Evolutionary conservation across 2,797 vertebrate genomes (phyloP).

Genomic region (Poeciliopsis presidionis): DNA sequence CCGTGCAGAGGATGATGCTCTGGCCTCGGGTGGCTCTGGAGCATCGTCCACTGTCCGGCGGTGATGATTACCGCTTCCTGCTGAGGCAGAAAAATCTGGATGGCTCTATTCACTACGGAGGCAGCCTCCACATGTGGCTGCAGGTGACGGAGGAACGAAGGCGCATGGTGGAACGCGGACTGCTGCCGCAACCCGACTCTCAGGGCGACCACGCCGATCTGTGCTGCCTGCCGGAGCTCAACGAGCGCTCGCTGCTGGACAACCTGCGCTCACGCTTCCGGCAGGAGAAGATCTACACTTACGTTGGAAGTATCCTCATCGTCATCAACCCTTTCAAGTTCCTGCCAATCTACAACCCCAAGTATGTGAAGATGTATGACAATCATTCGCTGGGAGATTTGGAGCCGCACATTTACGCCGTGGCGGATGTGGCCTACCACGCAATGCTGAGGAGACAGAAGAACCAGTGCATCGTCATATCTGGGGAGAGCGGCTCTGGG

Average conservation of each 20-base stretch:
- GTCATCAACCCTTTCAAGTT: slow-evolving; percentile 98
- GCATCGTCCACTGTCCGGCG: slow-evolving; percentile 85
- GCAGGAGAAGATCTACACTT: slow-evolving; percentile 98
- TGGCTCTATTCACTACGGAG: slow-evolving; percentile 93
- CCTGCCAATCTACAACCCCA: slow-evolving; percentile 99
- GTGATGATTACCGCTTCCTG: slow-evolving; percentile 97
- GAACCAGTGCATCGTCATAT: slow-evolving; percentile 98
- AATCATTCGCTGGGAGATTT: slow-evolving; percentile 94
- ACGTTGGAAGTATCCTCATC: slow-evolving; percentile 96
- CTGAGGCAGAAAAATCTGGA: slow-evolving; percentile 96
- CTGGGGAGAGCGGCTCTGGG: slow-evolving; percentile 96
- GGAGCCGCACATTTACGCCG: slow-evolving; percentile 96
- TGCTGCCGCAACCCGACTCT: slow-evolving; percentile 91
- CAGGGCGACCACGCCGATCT: slow-evolving; percentile 92
- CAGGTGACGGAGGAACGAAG: slow-evolving; percentile 92
- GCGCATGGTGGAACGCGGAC: slow-evolving; percentile 91
- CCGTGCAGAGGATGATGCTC: slow-evolving; percentile 97
- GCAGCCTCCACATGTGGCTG: slow-evolving; percentile 97
- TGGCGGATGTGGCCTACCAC: slow-evolving; percentile 97
- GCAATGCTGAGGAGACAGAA: slow-evolving; percentile 92
- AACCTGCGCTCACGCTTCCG: slow-evolving; percentile 94
- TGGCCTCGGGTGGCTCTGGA: slow-evolving; percentile 97
- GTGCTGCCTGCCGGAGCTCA: slow-evolving; percentile 91
- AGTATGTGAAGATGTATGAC: slow-evolving; percentile 99
- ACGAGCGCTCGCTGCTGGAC: slow-evolving; percentile 94